Percentiles rank a stretch among this genome's conserved stretches.
phyloP scores from a whole-genome alignment of 53 echinoderm and acorn worm species.

The Apostichopus leukothele region DNA sequence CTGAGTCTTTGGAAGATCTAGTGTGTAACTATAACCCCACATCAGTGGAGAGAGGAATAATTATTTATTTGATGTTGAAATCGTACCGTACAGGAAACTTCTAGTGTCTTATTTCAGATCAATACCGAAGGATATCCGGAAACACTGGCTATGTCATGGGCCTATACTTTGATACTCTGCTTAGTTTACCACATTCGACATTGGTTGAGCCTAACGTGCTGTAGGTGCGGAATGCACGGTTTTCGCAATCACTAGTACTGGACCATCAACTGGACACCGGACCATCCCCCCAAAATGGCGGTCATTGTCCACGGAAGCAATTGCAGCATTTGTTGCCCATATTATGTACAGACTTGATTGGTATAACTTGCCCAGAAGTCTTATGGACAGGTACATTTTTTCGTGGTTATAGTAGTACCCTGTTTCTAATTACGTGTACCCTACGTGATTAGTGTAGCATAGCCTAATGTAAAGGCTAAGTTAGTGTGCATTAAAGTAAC shows the following conservation, averaged over 20 bases:
- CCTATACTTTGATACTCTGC: slow-evolving; percentile 1
- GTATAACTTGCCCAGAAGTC: background rate
- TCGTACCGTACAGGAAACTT: background rate
- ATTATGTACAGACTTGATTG: slow-evolving; percentile 12
- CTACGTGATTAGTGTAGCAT: too few species aligned
- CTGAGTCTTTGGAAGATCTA: slow-evolving; percentile 13
- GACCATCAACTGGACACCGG: slow-evolving; percentile 13
- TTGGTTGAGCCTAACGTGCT: background rate
- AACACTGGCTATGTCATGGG: background rate
- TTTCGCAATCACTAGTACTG: slow-evolving; percentile 1
- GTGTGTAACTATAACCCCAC: background rate
- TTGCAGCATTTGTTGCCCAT: background rate
- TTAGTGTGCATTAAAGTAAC: too few species aligned
- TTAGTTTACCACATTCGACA: background rate
- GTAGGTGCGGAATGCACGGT: background rate
- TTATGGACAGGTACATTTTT: too few species aligned
- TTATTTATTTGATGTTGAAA: background rate
- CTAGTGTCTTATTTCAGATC: slow-evolving; percentile 25
- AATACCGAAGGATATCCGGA: slow-evolving; percentile 34
- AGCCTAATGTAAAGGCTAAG: too few species aligned
- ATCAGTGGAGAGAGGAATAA: background rate
- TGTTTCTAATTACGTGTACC: too few species aligned
- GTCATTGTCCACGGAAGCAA: background rate
- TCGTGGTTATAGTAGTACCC: too few species aligned
- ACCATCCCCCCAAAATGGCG: slow-evolving; percentile 34